Conservation (phyloP, 2,888 invertebrate species). For the Mythimna vitellina region DNA sequence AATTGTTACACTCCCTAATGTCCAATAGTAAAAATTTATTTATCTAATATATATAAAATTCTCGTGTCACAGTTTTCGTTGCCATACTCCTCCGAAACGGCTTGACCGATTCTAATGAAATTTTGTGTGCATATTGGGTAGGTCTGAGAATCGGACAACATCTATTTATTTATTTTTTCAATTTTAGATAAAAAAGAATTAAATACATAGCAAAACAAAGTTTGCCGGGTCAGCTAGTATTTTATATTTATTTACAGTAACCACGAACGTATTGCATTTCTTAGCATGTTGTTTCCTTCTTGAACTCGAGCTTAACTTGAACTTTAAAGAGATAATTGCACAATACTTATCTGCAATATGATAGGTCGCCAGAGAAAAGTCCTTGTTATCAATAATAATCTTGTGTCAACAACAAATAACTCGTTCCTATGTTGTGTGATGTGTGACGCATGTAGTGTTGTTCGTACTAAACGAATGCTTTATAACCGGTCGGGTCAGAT, state of each 20-base stretch:
- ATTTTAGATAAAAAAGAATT: too few species aligned
- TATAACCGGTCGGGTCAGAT: slow-evolving; percentile 32
- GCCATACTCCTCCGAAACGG: too few species aligned
- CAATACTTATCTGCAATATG: slow-evolving; percentile 32
- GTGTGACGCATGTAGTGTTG: slow-evolving; percentile 28
- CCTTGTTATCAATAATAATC: slow-evolving; percentile 42
- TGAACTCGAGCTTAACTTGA: slow-evolving; percentile 36
- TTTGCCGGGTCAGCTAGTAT: too few species aligned
- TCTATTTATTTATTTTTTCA: too few species aligned
- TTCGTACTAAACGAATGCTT: slow-evolving; percentile 35
- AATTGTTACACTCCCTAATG: neutral
- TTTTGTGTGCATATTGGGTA: too few species aligned
- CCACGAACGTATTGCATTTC: slow-evolving; percentile 7
- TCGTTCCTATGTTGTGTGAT: slow-evolving; percentile 10
- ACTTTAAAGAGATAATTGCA: slow-evolving; percentile 24
- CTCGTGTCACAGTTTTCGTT: too few species aligned
- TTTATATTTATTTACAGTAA: too few species aligned
- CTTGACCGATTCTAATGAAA: too few species aligned
- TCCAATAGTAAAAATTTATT: slow-evolving; percentile 3
- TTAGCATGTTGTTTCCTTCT: slow-evolving; percentile 24
- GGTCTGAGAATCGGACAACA: too few species aligned
- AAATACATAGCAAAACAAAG: too few species aligned
- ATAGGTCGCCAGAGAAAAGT: slow-evolving; percentile 40
- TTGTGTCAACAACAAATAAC: slow-evolving; percentile 46
- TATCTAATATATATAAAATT: too few species aligned